These are phyloP conservation scores for Tupaia chinensis DNA, from an alignment of 2,113 vertebrate genomes.

Conservation along the genomic window DNA sequence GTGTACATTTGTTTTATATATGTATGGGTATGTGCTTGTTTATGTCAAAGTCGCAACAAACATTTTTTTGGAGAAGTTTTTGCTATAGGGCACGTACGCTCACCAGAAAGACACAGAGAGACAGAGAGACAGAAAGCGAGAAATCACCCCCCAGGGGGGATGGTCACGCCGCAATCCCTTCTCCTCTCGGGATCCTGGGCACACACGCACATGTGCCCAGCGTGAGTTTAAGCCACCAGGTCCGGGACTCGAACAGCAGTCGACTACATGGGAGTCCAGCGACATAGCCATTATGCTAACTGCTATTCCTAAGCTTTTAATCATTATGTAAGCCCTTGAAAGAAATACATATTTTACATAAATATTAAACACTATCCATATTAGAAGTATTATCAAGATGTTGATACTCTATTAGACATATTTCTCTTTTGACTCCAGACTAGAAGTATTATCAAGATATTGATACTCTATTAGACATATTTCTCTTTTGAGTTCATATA, in stretches of 20 bases:
- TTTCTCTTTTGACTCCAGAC: neutral
- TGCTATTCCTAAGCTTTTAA: neutral
- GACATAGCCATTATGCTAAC: too few species aligned
- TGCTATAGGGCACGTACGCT: too few species aligned
- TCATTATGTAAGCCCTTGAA: neutral
- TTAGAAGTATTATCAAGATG: neutral
- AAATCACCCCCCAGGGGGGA: too few species aligned
- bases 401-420: neutral
- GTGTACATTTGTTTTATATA: neutral
- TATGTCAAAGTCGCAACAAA: neutral
- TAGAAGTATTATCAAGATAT: neutral
- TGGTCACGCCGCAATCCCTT: too few species aligned
- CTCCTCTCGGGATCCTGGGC: too few species aligned
- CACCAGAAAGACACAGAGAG: too few species aligned
- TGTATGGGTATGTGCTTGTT: neutral
- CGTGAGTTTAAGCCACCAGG: too few species aligned
- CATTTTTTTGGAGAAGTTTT: too few species aligned
- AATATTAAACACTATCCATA: neutral
- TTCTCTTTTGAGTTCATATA: slow-evolving; percentile 19
- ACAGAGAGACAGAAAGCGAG: too few species aligned
- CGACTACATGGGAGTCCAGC: too few species aligned
- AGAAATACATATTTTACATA: neutral
- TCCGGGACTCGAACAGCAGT: too few species aligned
- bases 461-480: neutral
- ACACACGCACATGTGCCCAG: too few species aligned